A percentile compares a stretch with the other conserved stretches of the same genome.
Conservation (phyloP, 2,797 vertebrate genomes). For the Anguilla pacifica region DNA sequence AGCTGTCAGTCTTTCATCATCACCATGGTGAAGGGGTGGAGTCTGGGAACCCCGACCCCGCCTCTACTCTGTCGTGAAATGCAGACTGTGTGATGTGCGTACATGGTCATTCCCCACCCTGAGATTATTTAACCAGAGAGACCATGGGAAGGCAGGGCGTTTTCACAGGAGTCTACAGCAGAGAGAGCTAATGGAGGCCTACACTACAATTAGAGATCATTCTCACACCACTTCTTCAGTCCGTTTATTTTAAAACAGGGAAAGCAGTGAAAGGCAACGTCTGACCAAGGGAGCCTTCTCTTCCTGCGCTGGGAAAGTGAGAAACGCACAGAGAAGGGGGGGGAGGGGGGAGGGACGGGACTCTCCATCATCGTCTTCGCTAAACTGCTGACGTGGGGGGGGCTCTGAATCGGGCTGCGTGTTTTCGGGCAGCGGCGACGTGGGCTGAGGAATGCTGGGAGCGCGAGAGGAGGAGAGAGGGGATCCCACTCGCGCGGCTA, state of each 20-base stretch:
- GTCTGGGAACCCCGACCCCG: neutral
- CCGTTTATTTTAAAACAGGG: neutral
- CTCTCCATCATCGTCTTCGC: neutral
- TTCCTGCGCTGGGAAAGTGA: neutral
- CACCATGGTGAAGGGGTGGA: neutral
- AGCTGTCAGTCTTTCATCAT: neutral
- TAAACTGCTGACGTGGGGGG: neutral
- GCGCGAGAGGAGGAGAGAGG: neutral
- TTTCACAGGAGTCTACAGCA: neutral
- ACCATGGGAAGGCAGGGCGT: neutral
- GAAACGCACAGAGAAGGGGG: neutral
- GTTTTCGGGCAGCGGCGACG: neutral
- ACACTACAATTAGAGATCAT: too few relatives aligned
- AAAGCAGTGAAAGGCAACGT: neutral
- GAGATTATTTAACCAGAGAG: neutral
- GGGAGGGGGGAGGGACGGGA: neutral
- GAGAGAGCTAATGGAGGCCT: neutral
- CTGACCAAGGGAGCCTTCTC: neutral
- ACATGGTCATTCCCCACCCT: neutral
- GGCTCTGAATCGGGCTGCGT: neutral
- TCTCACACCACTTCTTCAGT: neutral
- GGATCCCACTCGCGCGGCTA: neutral
- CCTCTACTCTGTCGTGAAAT: neutral
- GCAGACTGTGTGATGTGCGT: neutral
- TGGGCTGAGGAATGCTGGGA: slow-evolving; percentile 23